phyloP scores from a whole-genome alignment of 2,888 invertebrate genomes.

The Hoplodrina blanda region DNA sequence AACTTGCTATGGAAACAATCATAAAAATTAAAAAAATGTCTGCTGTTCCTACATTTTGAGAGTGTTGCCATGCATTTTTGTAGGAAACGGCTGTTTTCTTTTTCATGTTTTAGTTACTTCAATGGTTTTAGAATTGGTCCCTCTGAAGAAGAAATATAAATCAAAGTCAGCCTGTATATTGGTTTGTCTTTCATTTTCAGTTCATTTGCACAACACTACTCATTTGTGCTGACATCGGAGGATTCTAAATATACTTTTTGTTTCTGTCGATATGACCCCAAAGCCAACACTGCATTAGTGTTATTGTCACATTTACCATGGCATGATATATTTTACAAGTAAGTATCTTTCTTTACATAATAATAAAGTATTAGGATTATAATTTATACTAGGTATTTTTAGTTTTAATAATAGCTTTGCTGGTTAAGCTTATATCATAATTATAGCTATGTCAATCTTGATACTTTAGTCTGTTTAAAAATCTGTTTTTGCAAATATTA shows the following conservation, averaged over 20 bases:
- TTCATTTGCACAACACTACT: conserved; percentile 97
- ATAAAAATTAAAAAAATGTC: too few relatives aligned
- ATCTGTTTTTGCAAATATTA: too few relatives aligned
- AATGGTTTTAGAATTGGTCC: too few relatives aligned
- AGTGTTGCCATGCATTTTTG: too few relatives aligned
- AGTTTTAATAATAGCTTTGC: conserved; percentile 6
- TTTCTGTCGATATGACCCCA: conserved; percentile 98
- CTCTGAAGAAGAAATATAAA: too few relatives aligned
- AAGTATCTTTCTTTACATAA: conserved; percentile 75
- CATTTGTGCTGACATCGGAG: conserved; percentile 98
- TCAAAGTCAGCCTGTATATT: not conserved
- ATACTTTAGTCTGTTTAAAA: conserved; percentile 3
- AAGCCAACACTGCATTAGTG: conserved; percentile 95
- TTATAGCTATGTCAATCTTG: not conserved
- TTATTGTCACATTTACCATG: conserved; percentile 97
- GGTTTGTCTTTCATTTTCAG: conserved; percentile 88
- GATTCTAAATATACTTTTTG: conserved; percentile 99
- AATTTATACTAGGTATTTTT: not conserved
- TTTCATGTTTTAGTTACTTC: too few relatives aligned
- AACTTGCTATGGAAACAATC: too few relatives aligned
- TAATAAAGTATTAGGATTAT: too few relatives aligned
- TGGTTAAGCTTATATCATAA: conserved; percentile 1
- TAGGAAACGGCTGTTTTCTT: too few relatives aligned
- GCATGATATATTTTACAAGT: conserved; percentile 99
- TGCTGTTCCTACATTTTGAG: too few relatives aligned